Evolutionary conservation across 2,113 vertebrate species (phyloP).

Genomic region (Channa maculata): DNA sequence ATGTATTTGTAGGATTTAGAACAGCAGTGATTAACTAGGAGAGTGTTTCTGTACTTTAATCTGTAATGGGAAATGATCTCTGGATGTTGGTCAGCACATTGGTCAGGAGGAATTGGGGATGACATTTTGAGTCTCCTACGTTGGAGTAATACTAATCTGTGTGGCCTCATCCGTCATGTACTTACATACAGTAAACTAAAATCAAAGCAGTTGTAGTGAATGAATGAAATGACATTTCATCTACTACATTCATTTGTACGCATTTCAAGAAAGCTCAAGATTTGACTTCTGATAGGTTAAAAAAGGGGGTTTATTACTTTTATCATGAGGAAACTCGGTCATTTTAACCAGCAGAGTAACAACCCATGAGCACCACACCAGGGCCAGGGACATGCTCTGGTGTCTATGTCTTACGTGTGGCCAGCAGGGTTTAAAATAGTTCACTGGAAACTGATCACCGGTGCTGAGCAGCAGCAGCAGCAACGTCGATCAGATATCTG

Average conservation of each 20-base stretch:
- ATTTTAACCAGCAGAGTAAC: slow-evolving; percentile 15
- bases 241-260: too few species aligned
- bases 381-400: slow-evolving; percentile 11
- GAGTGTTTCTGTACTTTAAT: slow-evolving; percentile 5
- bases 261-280: neutral
- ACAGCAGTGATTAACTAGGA: neutral
- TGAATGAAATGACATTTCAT: neutral
- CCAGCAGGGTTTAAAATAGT: slow-evolving; percentile 71
- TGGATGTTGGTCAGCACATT: slow-evolving; percentile 1
- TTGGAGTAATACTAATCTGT: slow-evolving; percentile 1
- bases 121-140: slow-evolving; percentile 1
- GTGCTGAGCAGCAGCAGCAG: slow-evolving; percentile 53
- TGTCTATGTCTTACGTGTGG: slow-evolving; percentile 30
- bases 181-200: too few species aligned
- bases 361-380: slow-evolving; percentile 30
- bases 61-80: slow-evolving; percentile 1
- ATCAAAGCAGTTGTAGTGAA: slow-evolving; percentile 8
- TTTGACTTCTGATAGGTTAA: neutral
- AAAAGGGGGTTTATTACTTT: slow-evolving; percentile 2
- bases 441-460: slow-evolving; percentile 56
- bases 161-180: slow-evolving; percentile 9
- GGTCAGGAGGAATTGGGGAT: slow-evolving; percentile 8
- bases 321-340: neutral
- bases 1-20: neutral
- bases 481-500: slow-evolving; percentile 53